Evolutionary conservation across 2,797 vertebrate species (phyloP).

Genomic region (Chaetodon trifasciatus): DNA sequence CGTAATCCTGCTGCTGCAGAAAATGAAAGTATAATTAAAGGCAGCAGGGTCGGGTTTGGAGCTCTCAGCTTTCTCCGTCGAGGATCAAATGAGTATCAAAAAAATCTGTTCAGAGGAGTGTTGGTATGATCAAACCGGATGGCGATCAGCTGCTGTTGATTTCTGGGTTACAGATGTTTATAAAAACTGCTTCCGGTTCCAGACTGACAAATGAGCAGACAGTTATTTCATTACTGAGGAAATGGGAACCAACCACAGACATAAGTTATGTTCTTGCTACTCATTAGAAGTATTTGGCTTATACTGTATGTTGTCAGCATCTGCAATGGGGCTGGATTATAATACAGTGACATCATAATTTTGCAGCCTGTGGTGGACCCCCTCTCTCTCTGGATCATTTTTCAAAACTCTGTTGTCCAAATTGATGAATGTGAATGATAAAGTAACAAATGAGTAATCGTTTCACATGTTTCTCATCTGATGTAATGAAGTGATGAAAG

Average conservation of each 20-base stretch:
- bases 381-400: background rate
- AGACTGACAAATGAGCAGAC: constrained; percentile 52
- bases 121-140: constrained; percentile 51
- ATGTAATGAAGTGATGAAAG: background rate
- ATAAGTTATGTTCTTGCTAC: constrained; percentile 16
- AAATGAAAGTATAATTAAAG: constrained; percentile 55
- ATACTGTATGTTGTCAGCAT: constrained; percentile 3
- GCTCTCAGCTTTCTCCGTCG: constrained; percentile 26
- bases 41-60: constrained; percentile 27
- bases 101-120: constrained; percentile 35
- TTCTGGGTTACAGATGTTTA: constrained; percentile 63
- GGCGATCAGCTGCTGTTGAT: constrained; percentile 45
- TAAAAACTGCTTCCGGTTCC: constrained; percentile 44
- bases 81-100: constrained; percentile 36
- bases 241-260: constrained; percentile 36
- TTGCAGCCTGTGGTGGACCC: background rate
- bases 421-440: constrained; percentile 2
- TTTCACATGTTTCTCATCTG: constrained; percentile 1
- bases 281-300: constrained; percentile 14
- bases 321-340: background rate
- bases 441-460: constrained; percentile 6
- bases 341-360: constrained; percentile 14
- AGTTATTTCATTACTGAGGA: constrained; percentile 40
- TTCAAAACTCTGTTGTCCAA: background rate
- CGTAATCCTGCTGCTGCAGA: constrained; percentile 34